These are phyloP conservation scores for Hydropotes inermis DNA, from an alignment of 2,113 vertebrate genomes.

Conservation along the genomic window DNA sequence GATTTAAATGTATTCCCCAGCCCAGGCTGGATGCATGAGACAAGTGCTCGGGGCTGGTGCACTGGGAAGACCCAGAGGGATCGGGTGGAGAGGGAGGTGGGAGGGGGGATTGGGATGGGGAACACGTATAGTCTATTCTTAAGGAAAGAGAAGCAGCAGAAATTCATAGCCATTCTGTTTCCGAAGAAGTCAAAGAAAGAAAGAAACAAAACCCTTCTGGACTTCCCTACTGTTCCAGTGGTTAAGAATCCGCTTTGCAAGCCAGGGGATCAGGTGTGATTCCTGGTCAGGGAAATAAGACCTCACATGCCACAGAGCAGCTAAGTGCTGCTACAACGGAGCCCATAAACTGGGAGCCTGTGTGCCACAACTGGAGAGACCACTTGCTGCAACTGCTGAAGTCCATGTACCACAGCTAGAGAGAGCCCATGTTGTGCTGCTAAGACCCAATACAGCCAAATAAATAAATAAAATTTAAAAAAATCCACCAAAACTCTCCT, in stretches of 20 bases:
- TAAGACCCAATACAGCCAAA: not conserved
- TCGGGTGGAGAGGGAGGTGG: no score
- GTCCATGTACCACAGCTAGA: not conserved
- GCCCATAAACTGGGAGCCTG: not conserved
- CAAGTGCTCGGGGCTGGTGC: no score
- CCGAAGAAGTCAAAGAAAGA: not conserved
- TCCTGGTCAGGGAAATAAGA: not conserved
- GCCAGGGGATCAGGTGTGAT: not conserved
- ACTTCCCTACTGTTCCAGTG: not conserved
- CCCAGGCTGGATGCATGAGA: no score
- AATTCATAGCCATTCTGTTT: not conserved
- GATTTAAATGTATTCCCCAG: no score
- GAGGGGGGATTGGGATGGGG: no score
- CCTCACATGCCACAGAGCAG: not conserved
- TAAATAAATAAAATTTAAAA: accelerated
- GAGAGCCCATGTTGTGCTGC: not conserved
- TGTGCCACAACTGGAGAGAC: not conserved
- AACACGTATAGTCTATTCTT: not conserved
- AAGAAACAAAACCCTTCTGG: not conserved
- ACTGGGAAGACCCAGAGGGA: no score
- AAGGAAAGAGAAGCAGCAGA: not conserved
- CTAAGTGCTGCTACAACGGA: not conserved
- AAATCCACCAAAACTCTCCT: not conserved
- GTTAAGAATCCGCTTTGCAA: not conserved
- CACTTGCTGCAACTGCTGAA: not conserved